phyloP scores from a whole-genome alignment of 2,888 invertebrate species.

The Watsonalla binaria region DNA sequence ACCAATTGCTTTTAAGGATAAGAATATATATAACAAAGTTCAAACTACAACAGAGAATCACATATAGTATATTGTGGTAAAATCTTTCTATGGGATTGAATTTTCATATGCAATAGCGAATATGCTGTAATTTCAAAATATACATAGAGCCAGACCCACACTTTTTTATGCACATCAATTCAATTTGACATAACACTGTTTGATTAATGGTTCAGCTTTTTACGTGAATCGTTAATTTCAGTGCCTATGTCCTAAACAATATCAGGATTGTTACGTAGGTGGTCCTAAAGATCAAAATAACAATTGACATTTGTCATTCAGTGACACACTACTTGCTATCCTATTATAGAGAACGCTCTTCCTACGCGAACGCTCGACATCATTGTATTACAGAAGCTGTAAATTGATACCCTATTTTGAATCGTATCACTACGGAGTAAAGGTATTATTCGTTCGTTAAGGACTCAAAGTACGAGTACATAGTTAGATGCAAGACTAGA shows the following conservation, averaged over 20 bases:
- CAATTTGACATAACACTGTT: not conserved
- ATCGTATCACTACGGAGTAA: conserved; percentile 20
- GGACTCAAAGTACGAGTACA: conserved; percentile 9
- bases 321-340: conserved; percentile 32
- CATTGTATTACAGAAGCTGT: conserved; percentile 15
- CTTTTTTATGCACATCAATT: too few species aligned
- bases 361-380: conserved; percentile 34
- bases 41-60: too few species aligned
- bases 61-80: too few species aligned
- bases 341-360: conserved; percentile 35
- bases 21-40: too few species aligned
- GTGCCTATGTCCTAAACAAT: conserved; percentile 7
- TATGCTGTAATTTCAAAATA: too few species aligned
- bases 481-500: conserved; percentile 27
- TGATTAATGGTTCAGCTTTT: not conserved
- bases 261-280: conserved; percentile 26
- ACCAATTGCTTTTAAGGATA: too few species aligned
- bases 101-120: too few species aligned
- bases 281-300: conserved; percentile 26
- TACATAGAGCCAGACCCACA: too few species aligned
- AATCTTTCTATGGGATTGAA: too few species aligned
- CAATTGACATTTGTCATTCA: conserved; percentile 38
- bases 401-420: conserved; percentile 17
- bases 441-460: conserved; percentile 17
- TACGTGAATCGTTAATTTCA: conserved; percentile 8